phyloP scores from a whole-genome alignment of 2,888 invertebrate species.

The Heliconius cydno region DNA sequence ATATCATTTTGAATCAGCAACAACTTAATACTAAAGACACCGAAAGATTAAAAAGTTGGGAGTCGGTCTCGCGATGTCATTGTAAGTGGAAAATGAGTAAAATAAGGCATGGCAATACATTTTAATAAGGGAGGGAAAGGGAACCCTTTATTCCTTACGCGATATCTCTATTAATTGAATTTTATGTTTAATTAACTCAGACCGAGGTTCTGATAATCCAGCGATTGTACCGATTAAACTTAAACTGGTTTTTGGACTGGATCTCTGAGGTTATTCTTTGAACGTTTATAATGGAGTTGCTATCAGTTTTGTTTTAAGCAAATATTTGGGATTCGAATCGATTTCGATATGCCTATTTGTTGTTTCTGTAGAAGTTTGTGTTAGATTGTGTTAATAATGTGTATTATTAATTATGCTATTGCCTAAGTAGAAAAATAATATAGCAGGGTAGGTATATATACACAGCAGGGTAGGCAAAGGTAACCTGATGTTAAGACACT shows the following conservation, averaged over 20 bases:
- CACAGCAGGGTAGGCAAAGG: too few relatives aligned
- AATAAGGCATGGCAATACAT: constrained; percentile 84
- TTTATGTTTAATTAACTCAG: constrained; percentile 82
- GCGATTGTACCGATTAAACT: constrained; percentile 61
- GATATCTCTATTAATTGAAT: constrained; percentile 83
- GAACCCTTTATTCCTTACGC: constrained; percentile 80
- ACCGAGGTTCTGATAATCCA: constrained; percentile 73
- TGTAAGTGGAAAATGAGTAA: constrained; percentile 83
- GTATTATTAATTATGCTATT: not conserved
- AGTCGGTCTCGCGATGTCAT: constrained; percentile 81
- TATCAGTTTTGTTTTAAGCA: constrained; percentile 37
- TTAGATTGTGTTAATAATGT: not conserved
- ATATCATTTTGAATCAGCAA: constrained; percentile 47
- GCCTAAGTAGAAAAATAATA: too few relatives aligned
- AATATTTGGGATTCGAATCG: constrained; percentile 26
- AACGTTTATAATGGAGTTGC: constrained; percentile 36
- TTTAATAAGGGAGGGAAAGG: constrained; percentile 80
- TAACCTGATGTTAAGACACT: too few relatives aligned
- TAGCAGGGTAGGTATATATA: too few relatives aligned
- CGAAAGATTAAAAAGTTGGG: constrained; percentile 82
- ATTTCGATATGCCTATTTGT: constrained; percentile 11
- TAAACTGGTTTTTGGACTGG: constrained; percentile 66
- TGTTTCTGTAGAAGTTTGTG: not conserved
- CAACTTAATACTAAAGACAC: constrained; percentile 61
- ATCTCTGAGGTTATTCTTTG: constrained; percentile 42